Percentiles rank a stretch among this genome's conserved stretches.
These are phyloP conservation scores for Tetanocera ferruginea DNA, from an alignment of 2,888 invertebrate species.

Conservation along the genomic window DNA sequence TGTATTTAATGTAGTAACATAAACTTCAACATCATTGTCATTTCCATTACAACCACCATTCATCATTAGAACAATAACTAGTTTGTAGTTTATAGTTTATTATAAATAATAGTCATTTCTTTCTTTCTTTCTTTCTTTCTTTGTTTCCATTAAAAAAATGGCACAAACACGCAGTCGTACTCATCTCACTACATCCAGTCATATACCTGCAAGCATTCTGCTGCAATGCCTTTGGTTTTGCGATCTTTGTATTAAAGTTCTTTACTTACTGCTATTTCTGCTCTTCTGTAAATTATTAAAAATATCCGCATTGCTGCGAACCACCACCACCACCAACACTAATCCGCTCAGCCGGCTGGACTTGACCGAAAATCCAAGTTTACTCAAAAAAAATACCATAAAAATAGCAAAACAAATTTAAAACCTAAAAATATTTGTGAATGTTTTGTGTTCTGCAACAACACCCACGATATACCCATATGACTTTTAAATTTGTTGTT, in stretches of 20 bases:
- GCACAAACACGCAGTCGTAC: slow-evolving; percentile 13
- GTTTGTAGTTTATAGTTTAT: slow-evolving; percentile 28
- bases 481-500: no score
- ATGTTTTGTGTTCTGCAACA: no score
- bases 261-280: slow-evolving; percentile 6
- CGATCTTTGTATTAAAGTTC: slow-evolving; percentile 12
- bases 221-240: slow-evolving; percentile 18
- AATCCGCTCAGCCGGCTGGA: no score
- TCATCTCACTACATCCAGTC: neutral
- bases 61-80: slow-evolving; percentile 24
- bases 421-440: no score
- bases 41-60: neutral
- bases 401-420: slow-evolving; percentile 5
- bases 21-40: neutral
- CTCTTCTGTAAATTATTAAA: slow-evolving; percentile 7
- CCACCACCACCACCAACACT: neutral
- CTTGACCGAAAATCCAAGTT: neutral
- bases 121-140: slow-evolving; percentile 3
- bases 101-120: slow-evolving; percentile 6
- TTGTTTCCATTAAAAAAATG: slow-evolving; percentile 2
- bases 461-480: no score
- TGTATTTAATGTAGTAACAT: neutral
- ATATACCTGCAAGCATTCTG: neutral
- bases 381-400: slow-evolving; percentile 7
- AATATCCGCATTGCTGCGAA: neutral